phyloP scores from a whole-genome alignment of 2,797 vertebrate species.

The Vireo griseus region DNA sequence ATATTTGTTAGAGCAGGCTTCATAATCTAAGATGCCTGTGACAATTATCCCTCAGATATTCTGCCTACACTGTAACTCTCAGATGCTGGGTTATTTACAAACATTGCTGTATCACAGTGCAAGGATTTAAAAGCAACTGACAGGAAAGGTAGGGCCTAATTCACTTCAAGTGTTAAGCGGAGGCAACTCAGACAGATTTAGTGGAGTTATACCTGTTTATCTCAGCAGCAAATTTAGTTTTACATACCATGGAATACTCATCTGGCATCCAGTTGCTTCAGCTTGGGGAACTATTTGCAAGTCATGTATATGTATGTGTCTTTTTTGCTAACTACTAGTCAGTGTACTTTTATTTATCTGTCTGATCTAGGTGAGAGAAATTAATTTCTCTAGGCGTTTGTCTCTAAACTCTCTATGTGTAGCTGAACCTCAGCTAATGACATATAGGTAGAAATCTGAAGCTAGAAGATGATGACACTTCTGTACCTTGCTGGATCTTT shows the following conservation, averaged over 20 bases:
- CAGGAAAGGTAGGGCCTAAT: constrained; percentile 3
- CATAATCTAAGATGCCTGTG: background rate
- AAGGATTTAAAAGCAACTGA: background rate
- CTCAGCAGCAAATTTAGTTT: constrained; percentile 13
- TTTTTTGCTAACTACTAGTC: background rate
- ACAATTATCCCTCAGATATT: background rate
- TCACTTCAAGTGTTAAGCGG: background rate
- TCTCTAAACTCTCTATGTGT: background rate
- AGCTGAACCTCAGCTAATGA: background rate
- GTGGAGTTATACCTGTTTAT: constrained; percentile 5
- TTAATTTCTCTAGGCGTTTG: background rate
- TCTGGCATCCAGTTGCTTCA: background rate
- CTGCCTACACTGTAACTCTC: background rate
- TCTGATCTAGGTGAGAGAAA: background rate
- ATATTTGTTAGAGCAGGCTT: background rate
- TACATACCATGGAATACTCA: background rate
- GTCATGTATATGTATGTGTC: background rate
- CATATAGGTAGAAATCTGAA: background rate
- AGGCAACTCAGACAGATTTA: constrained; percentile 10
- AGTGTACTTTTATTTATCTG: background rate
- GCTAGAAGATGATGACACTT: background rate
- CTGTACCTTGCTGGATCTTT: background rate
- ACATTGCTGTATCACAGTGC: background rate
- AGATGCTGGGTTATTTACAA: background rate
- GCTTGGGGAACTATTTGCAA: background rate